Percentiles rank a stretch among this genome's conserved stretches.
Evolutionary conservation across 2,797 vertebrate genomes (phyloP).

Genomic region (Lophotriccus pileatus): DNA sequence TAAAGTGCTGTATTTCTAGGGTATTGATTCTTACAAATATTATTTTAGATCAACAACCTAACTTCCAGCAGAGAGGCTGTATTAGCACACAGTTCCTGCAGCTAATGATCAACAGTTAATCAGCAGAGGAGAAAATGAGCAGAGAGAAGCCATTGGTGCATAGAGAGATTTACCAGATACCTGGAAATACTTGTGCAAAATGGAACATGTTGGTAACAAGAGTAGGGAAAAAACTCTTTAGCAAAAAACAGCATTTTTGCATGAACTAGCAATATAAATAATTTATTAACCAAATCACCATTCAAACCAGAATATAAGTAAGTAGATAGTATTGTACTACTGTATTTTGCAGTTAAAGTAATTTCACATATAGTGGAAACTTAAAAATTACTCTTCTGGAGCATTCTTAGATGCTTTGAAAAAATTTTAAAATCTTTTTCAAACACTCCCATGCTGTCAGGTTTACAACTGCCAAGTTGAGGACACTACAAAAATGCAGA

Average conservation of each 20-base stretch:
- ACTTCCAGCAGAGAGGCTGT: not conserved
- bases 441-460: not conserved
- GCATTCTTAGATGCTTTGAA: not conserved
- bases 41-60: conserved; percentile 8
- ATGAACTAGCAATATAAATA: not conserved
- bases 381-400: not conserved
- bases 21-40: conserved; percentile 1
- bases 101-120: conserved; percentile 28
- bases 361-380: not conserved
- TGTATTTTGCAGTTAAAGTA: not conserved
- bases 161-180: not conserved
- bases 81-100: not conserved
- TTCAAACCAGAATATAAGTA: not conserved
- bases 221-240: not conserved
- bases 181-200: not conserved
- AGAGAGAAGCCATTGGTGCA: not conserved
- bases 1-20: not conserved
- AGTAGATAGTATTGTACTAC: not conserved
- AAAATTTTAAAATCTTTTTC: not conserved
- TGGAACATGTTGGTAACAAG: not conserved
- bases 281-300: not conserved
- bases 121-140: not conserved
- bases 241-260: not conserved
- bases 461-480: not conserved
- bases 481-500: not conserved